Evolutionary conservation across 1,140 invertebrate genomes (phyloP).

Genomic region (Macrotrachela quadricornifera): DNA sequence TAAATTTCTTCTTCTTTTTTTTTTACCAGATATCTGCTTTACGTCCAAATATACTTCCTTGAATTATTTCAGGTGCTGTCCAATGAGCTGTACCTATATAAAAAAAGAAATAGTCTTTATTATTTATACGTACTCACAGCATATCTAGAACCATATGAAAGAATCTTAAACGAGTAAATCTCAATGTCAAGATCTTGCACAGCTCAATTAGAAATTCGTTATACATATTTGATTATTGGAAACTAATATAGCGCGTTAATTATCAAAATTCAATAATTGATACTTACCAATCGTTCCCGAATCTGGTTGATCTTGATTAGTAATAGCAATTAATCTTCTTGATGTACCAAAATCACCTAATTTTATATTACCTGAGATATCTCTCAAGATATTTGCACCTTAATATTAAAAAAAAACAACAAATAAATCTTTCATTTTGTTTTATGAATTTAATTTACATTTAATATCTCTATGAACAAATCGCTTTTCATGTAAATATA

Average conservation of each 20-base stretch:
- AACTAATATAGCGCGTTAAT: too few relatives aligned
- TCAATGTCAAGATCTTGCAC: too few relatives aligned
- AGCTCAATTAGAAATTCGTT: too few relatives aligned
- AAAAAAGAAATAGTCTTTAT: slow-evolving; percentile 13
- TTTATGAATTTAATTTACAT: slow-evolving; percentile 14
- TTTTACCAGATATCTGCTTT: slow-evolving; percentile 29
- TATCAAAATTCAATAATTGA: slow-evolving; percentile 1
- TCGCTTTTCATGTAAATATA: slow-evolving; percentile 27
- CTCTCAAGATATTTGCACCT: slow-evolving; percentile 30
- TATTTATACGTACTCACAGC: too few relatives aligned
- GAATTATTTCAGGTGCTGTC: slow-evolving; percentile 31
- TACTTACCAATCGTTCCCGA: slow-evolving; percentile 8
- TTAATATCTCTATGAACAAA: slow-evolving; percentile 33
- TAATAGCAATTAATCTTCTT: slow-evolving; percentile 25
- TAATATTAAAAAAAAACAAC: slow-evolving; percentile 8
- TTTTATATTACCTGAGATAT: slow-evolving; percentile 28
- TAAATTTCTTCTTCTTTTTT: not conserved
- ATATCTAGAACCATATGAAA: too few relatives aligned
- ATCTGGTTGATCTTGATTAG: slow-evolving; percentile 4
- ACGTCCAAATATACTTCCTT: slow-evolving; percentile 24
- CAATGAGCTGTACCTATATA: slow-evolving; percentile 29
- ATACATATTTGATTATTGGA: too few relatives aligned
- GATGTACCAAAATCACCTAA: slow-evolving; percentile 31
- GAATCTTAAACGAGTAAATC: too few relatives aligned
- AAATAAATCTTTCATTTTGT: not conserved